These are phyloP conservation scores for Helicolenus hilgendorfi DNA, from an alignment of 2,797 vertebrate species.

Conservation along the genomic window DNA sequence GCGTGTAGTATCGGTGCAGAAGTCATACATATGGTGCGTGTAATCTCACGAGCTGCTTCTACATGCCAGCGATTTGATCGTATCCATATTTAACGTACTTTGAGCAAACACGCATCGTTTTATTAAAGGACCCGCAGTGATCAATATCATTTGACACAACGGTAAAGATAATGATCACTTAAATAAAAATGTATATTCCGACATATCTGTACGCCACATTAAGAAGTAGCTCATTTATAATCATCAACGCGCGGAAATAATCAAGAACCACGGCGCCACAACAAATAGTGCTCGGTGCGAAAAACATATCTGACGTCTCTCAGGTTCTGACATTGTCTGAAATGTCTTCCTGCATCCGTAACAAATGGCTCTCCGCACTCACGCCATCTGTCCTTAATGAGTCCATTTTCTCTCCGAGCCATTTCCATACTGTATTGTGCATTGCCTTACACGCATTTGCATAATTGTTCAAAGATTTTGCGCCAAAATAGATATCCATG, in stretches of 20 bases:
- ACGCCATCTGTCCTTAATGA: slow-evolving; percentile 98
- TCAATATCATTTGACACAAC: slow-evolving; percentile 34
- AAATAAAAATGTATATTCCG: slow-evolving; percentile 49
- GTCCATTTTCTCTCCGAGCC: slow-evolving; percentile 93
- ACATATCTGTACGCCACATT: slow-evolving; percentile 42
- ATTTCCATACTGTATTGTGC: slow-evolving; percentile 96
- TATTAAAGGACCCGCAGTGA: slow-evolving; percentile 41
- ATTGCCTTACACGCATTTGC: slow-evolving; percentile 95
- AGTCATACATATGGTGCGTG: slow-evolving; percentile 50
- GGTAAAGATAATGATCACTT: slow-evolving; percentile 48
- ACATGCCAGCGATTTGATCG: slow-evolving; percentile 58
- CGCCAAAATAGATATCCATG: slow-evolving; percentile 96
- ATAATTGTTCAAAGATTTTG: slow-evolving; percentile 99
- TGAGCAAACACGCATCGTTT: slow-evolving; percentile 52
- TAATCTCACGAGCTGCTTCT: slow-evolving; percentile 56
- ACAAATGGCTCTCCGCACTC: slow-evolving; percentile 93
- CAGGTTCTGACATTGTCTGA: slow-evolving; percentile 87
- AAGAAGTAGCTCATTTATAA: slow-evolving; percentile 71
- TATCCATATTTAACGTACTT: slow-evolving; percentile 60
- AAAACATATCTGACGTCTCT: slow-evolving; percentile 87
- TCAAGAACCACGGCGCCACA: slow-evolving; percentile 83
- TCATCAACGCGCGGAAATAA: slow-evolving; percentile 82
- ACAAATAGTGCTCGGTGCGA: slow-evolving; percentile 84
- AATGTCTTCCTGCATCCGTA: slow-evolving; percentile 85
- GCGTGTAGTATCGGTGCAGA: slow-evolving; percentile 49